Evolutionary conservation across 37 sponge, comb jelly and placozoan species (phyloP), one percentile per base, ranked within the genome.

Genomic region (Halichondria panicea): DNA sequence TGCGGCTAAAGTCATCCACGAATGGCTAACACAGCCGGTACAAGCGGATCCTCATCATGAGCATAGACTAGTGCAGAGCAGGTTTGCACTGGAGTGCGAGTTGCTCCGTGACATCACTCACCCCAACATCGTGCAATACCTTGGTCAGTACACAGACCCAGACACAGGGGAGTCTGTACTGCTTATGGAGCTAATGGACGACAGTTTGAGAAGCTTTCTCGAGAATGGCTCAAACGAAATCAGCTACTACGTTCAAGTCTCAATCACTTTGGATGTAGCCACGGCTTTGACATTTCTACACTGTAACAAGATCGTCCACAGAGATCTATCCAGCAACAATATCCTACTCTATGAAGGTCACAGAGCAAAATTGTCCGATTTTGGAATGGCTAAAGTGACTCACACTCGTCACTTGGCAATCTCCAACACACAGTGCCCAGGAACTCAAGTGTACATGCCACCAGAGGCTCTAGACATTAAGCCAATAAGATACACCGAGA

Each of bases 241-340:
- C 12, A 62, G 73, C 54, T 77, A 62, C 43, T 65, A 71, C 71
- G 36, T 25, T 28, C 65, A 69, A 56, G 57, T 84, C 30, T 71
- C 77, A 55, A 41, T 77, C 63, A 24, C 54, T 61, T 72, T 53
- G 7, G 85, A 84, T 39, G 58, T 84, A 50, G 64, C 72, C 12
- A 66, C 62, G 65, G 85, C 72, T 11, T 71, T 83, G 36, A 56
- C 73, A 2, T 84, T 66, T 57, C 66, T 84, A 3, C 85, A 84
- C 57, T 61, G 54, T 35, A 70, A 84, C 45, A 62, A 56, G 1
- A 77, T 84, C 7, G 45, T 76, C 21, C 85, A 84, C 48, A 41
- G 85, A 19, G 78, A 84, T 46, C 85, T 84, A n/a, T 76, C 76
- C 50, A 56, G 64, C 25, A 83, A 83, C 60, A 83, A 83, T 31